Conservation (phyloP, 1,140 invertebrate genomes). For the Pseudomyrmex concolor region DNA sequence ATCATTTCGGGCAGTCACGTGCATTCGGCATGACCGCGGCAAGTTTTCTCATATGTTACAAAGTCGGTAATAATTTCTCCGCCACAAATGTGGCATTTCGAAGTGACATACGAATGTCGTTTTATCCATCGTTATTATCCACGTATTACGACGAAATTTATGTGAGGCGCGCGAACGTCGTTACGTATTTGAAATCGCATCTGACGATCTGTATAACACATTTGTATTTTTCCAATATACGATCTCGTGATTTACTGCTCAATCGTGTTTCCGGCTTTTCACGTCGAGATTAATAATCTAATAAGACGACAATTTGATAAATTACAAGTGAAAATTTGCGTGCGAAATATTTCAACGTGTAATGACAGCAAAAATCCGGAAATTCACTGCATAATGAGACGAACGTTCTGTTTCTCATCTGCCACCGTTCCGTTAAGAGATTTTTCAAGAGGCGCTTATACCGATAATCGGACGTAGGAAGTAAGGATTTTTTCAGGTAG, state of each 20-base stretch:
- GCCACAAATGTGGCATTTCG: slow-evolving; percentile 13
- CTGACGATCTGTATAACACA: background rate
- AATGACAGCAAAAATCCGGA: background rate
- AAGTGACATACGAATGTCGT: background rate
- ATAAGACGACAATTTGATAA: slow-evolving; percentile 6
- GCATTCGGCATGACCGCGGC: slow-evolving; percentile 30
- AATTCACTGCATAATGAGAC: background rate
- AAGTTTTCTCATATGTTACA: slow-evolving; percentile 66
- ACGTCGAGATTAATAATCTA: background rate
- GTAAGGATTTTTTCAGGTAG: slow-evolving; percentile 77
- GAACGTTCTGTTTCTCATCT: slow-evolving; percentile 7
- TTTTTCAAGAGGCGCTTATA: slow-evolving; percentile 45
- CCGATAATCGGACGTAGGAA: slow-evolving; percentile 30
- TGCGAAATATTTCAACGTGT: slow-evolving; percentile 4
- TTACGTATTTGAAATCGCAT: slow-evolving; percentile 3
- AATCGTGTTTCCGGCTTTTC: background rate
- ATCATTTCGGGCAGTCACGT: slow-evolving; percentile 65
- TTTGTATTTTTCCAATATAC: background rate
- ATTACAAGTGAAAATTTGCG: background rate
- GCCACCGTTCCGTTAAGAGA: background rate
- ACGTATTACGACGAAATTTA: background rate
- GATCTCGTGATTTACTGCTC: background rate
- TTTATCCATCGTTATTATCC: slow-evolving; percentile 33
- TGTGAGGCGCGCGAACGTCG: background rate
- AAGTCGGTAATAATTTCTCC: slow-evolving; percentile 59